These are phyloP conservation scores for Drosophila subpulchrella DNA, from an alignment of 1,140 invertebrate species.

Conservation along the genomic window DNA sequence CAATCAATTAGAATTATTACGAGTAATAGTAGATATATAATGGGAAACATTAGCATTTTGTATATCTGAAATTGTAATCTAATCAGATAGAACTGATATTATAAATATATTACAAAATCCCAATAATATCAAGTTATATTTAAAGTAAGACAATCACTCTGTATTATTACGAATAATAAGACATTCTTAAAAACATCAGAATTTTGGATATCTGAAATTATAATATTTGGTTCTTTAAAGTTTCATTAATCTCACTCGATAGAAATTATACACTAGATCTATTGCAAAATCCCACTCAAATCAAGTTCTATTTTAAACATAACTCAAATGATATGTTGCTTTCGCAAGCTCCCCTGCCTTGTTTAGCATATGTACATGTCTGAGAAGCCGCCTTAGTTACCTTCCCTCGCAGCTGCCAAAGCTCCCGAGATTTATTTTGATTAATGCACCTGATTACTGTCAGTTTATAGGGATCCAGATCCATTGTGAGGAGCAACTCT, in stretches of 20 bases:
- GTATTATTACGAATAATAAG: no score
- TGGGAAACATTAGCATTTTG: neutral
- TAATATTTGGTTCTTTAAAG: no score
- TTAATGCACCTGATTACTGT: constrained; percentile 75
- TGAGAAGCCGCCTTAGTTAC: constrained; percentile 13
- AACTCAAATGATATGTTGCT: no score
- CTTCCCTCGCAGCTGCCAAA: constrained; percentile 36
- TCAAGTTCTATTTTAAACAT: neutral
- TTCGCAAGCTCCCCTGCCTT: neutral
- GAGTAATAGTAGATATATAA: neutral
- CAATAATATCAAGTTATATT: no score
- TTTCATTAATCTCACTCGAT: no score
- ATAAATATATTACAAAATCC: no score
- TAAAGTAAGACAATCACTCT: no score
- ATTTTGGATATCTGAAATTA: no score
- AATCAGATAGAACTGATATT: no score
- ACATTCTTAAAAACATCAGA: no score
- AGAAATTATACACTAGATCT: no score
- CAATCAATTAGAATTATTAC: neutral
- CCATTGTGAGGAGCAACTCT: constrained; percentile 64
- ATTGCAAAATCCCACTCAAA: neutral
- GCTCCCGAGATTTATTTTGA: constrained; percentile 49
- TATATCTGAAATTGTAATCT: neutral
- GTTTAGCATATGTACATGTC: constrained; percentile 31
- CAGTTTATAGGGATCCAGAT: constrained; percentile 56